Conservation (phyloP, 2,797 vertebrate genomes). For the Tachyglossus aculeatus region DNA sequence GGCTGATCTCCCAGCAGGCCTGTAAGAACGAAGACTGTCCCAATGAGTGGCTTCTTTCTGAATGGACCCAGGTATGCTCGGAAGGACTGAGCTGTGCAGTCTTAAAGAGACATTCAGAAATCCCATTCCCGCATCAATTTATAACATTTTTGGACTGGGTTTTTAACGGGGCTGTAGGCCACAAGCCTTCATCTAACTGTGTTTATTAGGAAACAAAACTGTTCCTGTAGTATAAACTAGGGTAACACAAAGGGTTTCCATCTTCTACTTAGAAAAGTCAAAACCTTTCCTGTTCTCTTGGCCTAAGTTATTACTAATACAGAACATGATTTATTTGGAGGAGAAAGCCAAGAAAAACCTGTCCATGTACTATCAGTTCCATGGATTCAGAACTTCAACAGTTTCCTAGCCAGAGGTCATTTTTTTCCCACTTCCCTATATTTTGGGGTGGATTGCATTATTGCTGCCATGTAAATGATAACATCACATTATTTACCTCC, state of each 20-base stretch:
- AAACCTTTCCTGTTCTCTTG: conserved; percentile 21
- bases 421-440: conserved; percentile 7
- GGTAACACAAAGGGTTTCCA: conserved; percentile 55
- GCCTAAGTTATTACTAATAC: conserved; percentile 51
- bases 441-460: not conserved
- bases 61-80: conserved; percentile 87
- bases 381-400: conserved; percentile 40
- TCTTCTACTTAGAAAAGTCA: conserved; percentile 37
- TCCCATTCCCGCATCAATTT: not conserved
- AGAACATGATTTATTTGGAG: conserved; percentile 52
- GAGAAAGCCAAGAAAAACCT: conserved; percentile 48
- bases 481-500: too few relatives aligned
- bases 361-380: conserved; percentile 45
- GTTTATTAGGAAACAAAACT: not conserved
- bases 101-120: not conserved
- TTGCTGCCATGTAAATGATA: not conserved
- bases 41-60: conserved; percentile 83
- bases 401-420: conserved; percentile 41
- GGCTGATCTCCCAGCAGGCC: conserved; percentile 71
- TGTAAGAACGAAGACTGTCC: conserved; percentile 86
- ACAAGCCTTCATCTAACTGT: not conserved
- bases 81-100: not conserved
- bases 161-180: not conserved
- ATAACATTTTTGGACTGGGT: not conserved
- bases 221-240: not conserved